Percentiles rank a stretch among this genome's conserved stretches.
These are phyloP conservation scores for Drepana arcuata DNA, from an alignment of 1,140 invertebrate genomes.

Conservation along the genomic window DNA sequence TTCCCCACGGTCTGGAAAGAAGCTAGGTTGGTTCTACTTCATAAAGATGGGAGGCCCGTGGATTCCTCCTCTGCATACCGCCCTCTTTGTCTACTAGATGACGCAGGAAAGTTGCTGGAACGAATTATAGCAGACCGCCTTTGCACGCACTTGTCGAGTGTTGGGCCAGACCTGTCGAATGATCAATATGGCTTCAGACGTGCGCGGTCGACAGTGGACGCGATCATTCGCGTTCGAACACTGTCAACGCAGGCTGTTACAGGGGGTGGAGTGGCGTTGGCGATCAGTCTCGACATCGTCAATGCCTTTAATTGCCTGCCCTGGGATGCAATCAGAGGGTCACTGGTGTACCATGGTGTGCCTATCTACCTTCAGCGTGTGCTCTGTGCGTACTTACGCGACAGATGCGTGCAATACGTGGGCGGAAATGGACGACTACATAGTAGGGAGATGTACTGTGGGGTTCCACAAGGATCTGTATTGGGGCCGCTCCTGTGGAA, in stretches of 20 bases:
- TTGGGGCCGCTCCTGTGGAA: conserved; percentile 11
- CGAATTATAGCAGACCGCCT: conserved; percentile 7
- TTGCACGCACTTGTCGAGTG: neutral
- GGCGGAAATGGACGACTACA: neutral
- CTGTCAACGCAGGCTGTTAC: conserved; percentile 3
- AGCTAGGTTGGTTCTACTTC: too few species aligned
- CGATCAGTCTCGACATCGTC: conserved; percentile 10
- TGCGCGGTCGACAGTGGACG: conserved; percentile 16
- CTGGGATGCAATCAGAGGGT: conserved; percentile 4
- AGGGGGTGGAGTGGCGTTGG: conserved; percentile 8
- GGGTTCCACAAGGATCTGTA: conserved; percentile 11
- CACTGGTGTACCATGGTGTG: conserved; percentile 2
- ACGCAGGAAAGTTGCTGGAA: conserved; percentile 8
- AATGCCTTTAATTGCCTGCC: conserved; percentile 17
- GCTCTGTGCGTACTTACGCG: conserved; percentile 4
- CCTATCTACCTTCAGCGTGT: conserved; percentile 1
- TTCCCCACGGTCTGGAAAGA: neutral
- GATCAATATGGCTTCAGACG: conserved; percentile 16
- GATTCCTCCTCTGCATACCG: conserved; percentile 21
- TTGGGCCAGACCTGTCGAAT: conserved; percentile 2
- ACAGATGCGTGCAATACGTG: conserved; percentile 2
- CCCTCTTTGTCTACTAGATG: conserved; percentile 29
- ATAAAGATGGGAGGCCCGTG: conserved; percentile 12
- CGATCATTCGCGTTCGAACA: conserved; percentile 7
- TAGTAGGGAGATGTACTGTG: conserved; percentile 1